Base-by-base conservation (phyloP, 2,113 vertebrate genomes). In the Sphaerodactylus townsendi region DNA sequence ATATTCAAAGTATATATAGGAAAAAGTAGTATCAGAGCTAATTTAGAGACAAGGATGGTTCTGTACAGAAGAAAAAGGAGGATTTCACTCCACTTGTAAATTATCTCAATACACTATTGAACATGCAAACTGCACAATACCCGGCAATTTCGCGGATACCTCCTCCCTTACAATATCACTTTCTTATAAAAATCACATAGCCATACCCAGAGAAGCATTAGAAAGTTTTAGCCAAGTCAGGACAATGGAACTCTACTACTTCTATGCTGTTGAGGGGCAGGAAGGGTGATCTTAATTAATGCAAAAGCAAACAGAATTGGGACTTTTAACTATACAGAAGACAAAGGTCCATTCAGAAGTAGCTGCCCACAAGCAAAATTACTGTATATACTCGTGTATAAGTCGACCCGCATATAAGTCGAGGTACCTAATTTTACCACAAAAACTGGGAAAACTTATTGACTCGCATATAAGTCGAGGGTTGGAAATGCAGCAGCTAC, bases 161-260 rank as follows among this genome's bases (percentile, higher is more conserved):
- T 1, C 2, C 37, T 83, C 68, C 64, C 14, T 9, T 79, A 46
- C 46, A 41, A 70, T 1, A 87, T 84, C 64, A 21, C 46, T 75
- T 19, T 59, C 39, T 70, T 59, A 86, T 86, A 88, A 0, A 72
- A 87, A 62, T 48, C n/a, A 19, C 2, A 23, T 50, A 48, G 69
- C 37, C 23, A 37, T 69, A 69, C 33, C 33, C 66, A 35, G 33
- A 35, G 33, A 15, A 2, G n/a, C 15, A 69, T 8, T 72, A 25
- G 13, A 72, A 23, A 25, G 70, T 44, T 25, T 44, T 15, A 35
- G 19, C 33, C 10, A 35, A 4, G 33, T 53, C 30, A 35, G 73
- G 46, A 19, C 46, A 50, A 75, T 46, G 25, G 46, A 46, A 25
- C 37, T 10, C 14, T 35, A 53, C 15, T 33, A 5, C n/a, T 64